Evolutionary conservation across 2,888 invertebrate genomes (phyloP), one percentile per base, ranked within the genome.

Genomic region (Phyllotreta cruciferae): DNA sequence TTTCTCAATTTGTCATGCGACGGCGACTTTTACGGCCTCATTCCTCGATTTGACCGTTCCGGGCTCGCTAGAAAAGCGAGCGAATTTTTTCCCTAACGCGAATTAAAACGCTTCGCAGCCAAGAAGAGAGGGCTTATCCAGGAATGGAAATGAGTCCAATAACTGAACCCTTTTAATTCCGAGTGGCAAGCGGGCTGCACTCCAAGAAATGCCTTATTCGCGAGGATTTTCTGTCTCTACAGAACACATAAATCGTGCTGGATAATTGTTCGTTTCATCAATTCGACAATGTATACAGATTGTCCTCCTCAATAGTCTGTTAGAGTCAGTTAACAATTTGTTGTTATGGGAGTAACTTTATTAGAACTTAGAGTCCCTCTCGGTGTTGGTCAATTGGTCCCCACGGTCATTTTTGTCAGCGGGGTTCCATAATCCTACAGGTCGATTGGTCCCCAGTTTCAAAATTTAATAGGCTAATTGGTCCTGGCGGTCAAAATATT

Each of bases 241-340:
- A 70, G 72, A 65, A 71, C 71, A 64, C 63, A 73, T 73, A 75
- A 75, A 76, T 75, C 73, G 71, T 69, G 70, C 67, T 63, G 71
- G 69, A 71, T 74, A 74, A 75, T 74, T 76, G 74, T 76, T 76
- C 74, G 75, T 72, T 71, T 69, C 73, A 72, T 73, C 76, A 75
- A 74, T 74, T 70, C 45, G 34, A 38, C 56, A 14, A 11, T 11
- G 11, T 11, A 35, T 49, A 49, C 49, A 9, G 49, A 10, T 35
- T 49, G 49, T 49, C 49, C n/a, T n/a, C n/a, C n/a, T n/a, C n/a
- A n/a, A n/a, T n/a, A n/a, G n/a, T n/a, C n/a, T n/a, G n/a, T n/a
- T n/a, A n/a, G n/a, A n/a, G n/a, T n/a, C n/a, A n/a, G n/a, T n/a
- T n/a, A n/a, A n/a, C n/a, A n/a, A n/a, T n/a, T n/a, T n/a, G n/a